Percentiles rank a stretch among this genome's conserved stretches.
These are phyloP conservation scores for Phylloscopus whistleri DNA, from an alignment of 2,113 vertebrate species.

Conservation along the genomic window DNA sequence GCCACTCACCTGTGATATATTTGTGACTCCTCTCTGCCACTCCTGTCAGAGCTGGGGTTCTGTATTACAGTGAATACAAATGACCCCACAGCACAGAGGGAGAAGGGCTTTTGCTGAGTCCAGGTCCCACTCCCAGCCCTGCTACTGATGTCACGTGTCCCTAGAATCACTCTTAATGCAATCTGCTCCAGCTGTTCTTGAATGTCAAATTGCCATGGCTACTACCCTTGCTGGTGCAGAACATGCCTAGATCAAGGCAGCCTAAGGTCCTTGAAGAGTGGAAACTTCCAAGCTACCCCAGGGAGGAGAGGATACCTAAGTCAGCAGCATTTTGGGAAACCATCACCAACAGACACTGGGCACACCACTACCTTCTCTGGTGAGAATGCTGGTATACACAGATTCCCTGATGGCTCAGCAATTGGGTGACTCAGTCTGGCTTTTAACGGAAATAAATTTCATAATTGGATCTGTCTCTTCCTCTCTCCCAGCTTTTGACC, in stretches of 20 bases:
- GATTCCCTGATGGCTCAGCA: neutral
- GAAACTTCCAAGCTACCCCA: neutral
- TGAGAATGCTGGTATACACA: fast-evolving
- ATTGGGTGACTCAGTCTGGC: neutral
- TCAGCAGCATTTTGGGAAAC: neutral
- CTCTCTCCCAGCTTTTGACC: neutral
- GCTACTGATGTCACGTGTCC: neutral
- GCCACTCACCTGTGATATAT: neutral
- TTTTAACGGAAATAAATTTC: neutral
- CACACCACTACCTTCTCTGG: fast-evolving
- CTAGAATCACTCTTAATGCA: neutral
- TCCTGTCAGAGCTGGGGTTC: neutral
- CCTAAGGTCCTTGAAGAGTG: neutral
- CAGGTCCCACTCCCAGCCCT: neutral
- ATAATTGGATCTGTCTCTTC: neutral
- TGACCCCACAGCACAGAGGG: fast-evolving
- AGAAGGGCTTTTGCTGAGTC: neutral
- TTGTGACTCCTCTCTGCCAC: neutral
- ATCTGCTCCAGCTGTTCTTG: neutral
- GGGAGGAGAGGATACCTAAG: neutral
- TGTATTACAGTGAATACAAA: neutral
- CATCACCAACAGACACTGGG: neutral
- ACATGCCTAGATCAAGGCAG: neutral
- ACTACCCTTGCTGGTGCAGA: neutral
- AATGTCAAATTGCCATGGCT: fast-evolving